These are phyloP conservation scores for Gymnarchus niloticus DNA, from an alignment of 2,113 vertebrate genomes.

Conservation along the genomic window DNA sequence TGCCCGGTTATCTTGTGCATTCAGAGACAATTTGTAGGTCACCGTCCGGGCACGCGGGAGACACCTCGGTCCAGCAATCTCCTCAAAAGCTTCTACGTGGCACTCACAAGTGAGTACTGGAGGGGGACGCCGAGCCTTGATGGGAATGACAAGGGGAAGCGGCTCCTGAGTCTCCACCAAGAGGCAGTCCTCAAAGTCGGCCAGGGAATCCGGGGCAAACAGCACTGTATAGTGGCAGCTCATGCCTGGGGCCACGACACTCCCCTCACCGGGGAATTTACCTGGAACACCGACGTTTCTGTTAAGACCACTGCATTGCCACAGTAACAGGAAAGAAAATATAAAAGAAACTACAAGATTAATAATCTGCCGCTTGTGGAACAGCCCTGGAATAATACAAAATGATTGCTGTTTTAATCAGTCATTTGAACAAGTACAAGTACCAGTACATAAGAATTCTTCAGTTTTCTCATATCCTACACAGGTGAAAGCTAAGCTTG, in stretches of 20 bases:
- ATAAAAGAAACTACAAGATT: constrained; percentile 11
- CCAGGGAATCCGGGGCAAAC: constrained; percentile 79
- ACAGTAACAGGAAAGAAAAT: neutral
- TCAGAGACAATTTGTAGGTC: neutral
- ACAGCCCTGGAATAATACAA: neutral
- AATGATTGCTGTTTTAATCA: no score
- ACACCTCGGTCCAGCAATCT: neutral
- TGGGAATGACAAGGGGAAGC: constrained; percentile 67
- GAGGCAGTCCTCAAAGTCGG: constrained; percentile 76
- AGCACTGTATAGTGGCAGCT: constrained; percentile 75
- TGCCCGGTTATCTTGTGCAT: neutral
- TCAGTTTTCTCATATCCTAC: no score
- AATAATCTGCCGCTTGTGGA: neutral
- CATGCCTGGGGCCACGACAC: constrained; percentile 88
- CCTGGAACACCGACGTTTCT: constrained; percentile 54
- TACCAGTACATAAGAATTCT: no score
- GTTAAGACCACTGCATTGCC: neutral
- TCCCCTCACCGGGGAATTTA: constrained; percentile 80
- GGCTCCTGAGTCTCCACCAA: constrained; percentile 73
- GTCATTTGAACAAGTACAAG: no score
- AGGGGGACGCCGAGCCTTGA: constrained; percentile 72
- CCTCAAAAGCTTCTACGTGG: neutral
- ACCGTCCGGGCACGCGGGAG: neutral
- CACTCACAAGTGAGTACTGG: constrained; percentile 79
- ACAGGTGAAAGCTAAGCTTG: no score